Base-by-base conservation (phyloP, 2,888 invertebrate species). In the Perizoma affinitatum region DNA sequence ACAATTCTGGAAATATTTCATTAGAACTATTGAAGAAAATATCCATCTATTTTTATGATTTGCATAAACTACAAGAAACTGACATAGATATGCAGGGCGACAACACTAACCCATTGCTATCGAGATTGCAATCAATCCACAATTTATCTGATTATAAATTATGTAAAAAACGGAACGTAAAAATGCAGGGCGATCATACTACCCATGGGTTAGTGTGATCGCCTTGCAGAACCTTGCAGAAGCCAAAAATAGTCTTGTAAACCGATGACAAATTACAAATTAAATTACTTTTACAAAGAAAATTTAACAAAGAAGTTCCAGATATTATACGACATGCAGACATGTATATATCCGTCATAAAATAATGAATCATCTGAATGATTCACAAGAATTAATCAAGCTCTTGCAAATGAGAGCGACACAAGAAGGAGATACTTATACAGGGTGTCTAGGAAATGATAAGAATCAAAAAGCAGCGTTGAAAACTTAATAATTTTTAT, bases 341-440 rank as follows among this genome's bases (percentile, higher is more conserved):
- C 60, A 51, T 46, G 5, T 36, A n/a, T 57, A 53, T 48, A 53
- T 22, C 56, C 63, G 61, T 59, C 63, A 55, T 55, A 65, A 63
- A 67, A 61, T 58, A 61, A 36, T 56, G n/a, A n/a, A n/a, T n/a
- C n/a, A n/a, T 10, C 53, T n/a, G n/a, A 40, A 60, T 66, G 66
- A 68, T 58, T 63, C 60, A 68, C 49, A 56, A 4, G 44, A 46
- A 46, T 59, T 55, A 54, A 61, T 50, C 58, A 62, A 58, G 55
- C 55, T 51, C 50, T 64, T 58, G 64, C 48, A 58, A 65, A 65
- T 60, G 55, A 61, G 41, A 51, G 52, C 53, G 42, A 40, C 8
- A 42, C 22, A 22, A 22, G 22, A 58, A 55, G 8, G 49, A 36
- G 10, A 33, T 36, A 4, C 8, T 5, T 8, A 11, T 40, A 45